Conservation (phyloP, 2,113 vertebrate genomes). For the Benitochromis conjunctus region DNA sequence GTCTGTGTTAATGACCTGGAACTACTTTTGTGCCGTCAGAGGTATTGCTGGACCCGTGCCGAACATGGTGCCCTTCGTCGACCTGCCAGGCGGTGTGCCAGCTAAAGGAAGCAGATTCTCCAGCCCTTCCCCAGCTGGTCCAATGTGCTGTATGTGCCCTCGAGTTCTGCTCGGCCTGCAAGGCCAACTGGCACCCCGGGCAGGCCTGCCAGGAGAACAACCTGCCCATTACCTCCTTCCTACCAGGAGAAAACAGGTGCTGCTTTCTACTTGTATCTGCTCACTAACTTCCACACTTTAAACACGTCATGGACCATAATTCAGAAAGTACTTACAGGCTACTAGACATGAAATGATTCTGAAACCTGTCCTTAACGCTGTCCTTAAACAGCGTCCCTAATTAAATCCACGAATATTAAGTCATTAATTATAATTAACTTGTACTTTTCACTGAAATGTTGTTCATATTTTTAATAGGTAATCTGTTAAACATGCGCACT, state of each 20-base stretch:
- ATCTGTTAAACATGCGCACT: background rate
- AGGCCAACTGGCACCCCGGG: slow-evolving; percentile 92
- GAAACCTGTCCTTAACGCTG: background rate
- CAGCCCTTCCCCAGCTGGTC: slow-evolving; percentile 83
- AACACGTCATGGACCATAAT: background rate
- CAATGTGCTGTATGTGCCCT: slow-evolving; percentile 87
- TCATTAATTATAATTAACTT: background rate
- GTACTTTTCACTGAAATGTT: background rate
- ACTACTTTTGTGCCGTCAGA: slow-evolving; percentile 66
- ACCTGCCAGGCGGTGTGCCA: slow-evolving; percentile 97
- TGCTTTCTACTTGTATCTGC: background rate
- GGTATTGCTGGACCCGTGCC: slow-evolving; percentile 94
- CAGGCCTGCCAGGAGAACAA: slow-evolving; percentile 89
- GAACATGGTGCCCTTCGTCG: slow-evolving; percentile 96
- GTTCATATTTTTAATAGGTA: background rate
- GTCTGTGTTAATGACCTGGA: background rate
- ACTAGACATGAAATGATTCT: background rate
- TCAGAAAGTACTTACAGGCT: background rate
- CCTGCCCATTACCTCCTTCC: slow-evolving; percentile 84
- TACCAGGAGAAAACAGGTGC: slow-evolving; percentile 94
- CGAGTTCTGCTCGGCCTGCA: slow-evolving; percentile 95
- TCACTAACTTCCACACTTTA: background rate
- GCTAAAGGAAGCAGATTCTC: slow-evolving; percentile 83
- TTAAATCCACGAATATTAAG: background rate
- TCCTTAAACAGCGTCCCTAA: background rate